These are phyloP conservation scores for Balanococcus diminutus DNA, from an alignment of 2,888 invertebrate genomes.

Conservation along the genomic window DNA sequence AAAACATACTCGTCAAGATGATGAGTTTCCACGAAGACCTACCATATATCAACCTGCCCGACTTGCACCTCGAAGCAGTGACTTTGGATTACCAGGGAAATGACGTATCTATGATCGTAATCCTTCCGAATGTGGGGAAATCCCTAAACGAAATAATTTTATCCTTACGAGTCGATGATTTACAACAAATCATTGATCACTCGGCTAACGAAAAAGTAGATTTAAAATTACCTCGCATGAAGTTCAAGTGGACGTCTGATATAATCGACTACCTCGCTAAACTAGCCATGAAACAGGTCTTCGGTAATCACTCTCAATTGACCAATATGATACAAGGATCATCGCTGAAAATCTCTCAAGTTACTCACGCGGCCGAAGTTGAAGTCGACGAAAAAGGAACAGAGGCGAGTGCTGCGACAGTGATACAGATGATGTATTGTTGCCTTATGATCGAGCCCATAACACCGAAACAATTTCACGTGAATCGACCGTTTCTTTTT, in stretches of 20 bases:
- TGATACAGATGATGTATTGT: conserved; percentile 55
- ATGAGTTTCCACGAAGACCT: conserved; percentile 72
- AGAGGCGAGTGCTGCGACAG: conserved; percentile 63
- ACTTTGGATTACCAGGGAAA: conserved; percentile 63
- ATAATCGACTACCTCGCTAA: conserved; percentile 62
- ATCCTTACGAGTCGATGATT: conserved; percentile 63
- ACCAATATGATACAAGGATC: conserved; percentile 56
- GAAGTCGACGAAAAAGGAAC: conserved; percentile 64
- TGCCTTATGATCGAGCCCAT: not conserved
- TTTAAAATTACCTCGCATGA: conserved; percentile 33
- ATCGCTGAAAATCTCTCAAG: conserved; percentile 59
- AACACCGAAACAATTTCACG: conserved; percentile 59
- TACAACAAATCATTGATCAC: not conserved
- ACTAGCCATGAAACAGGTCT: conserved; percentile 71
- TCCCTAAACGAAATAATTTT: conserved; percentile 60
- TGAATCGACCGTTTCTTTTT: conserved; percentile 64
- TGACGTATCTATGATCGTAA: conserved; percentile 63
- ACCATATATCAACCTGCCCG: conserved; percentile 66
- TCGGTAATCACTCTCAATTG: conserved; percentile 70
- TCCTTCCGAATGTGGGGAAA: conserved; percentile 61
- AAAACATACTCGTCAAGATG: conserved; percentile 65
- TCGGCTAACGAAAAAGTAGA: not conserved
- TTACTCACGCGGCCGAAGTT: conserved; percentile 64
- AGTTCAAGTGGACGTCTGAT: not conserved
- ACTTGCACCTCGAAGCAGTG: conserved; percentile 63